Evolutionary conservation across 35 echinoderm and acorn worm genomes (phyloP).

Genomic region (Apostichopus californicus): DNA sequence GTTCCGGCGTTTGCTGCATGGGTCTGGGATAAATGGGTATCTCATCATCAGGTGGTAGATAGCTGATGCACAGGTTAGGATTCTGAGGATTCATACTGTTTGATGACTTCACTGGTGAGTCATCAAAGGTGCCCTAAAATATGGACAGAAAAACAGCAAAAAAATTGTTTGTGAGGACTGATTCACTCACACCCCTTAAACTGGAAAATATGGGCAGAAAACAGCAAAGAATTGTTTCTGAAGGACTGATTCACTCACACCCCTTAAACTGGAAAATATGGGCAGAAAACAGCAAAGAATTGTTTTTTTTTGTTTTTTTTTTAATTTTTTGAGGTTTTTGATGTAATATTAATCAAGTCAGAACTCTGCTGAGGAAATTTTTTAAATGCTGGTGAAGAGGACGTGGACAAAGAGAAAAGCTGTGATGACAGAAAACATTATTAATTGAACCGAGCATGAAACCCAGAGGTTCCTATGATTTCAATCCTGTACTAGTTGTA

Average conservation of each 20-base stretch:
- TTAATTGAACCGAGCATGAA: too few relatives aligned
- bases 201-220: not conserved
- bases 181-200: not conserved
- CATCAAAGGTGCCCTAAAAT: not conserved
- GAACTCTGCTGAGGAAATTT: too few relatives aligned
- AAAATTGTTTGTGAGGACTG: not conserved
- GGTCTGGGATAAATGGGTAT: conserved; percentile 76
- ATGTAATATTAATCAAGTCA: too few relatives aligned
- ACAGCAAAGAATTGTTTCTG: not conserved
- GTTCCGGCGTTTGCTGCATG: conserved; percentile 61
- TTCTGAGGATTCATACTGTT: conserved; percentile 84
- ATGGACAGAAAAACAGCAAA: not conserved
- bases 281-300: too few relatives aligned
- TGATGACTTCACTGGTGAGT: conserved; percentile 74
- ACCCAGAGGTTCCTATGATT: too few relatives aligned
- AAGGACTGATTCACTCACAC: not conserved
- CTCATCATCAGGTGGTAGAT: conserved; percentile 74
- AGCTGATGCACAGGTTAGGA: conserved; percentile 76
- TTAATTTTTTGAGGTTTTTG: too few relatives aligned
- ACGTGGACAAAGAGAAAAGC: too few relatives aligned
- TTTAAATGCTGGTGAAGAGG: too few relatives aligned
- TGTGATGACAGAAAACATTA: too few relatives aligned
- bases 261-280: not conserved
- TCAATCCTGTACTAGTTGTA: too few relatives aligned
- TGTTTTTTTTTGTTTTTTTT: too few relatives aligned